Evolutionary conservation across 2,888 invertebrate genomes (phyloP).

Genomic region (Zaprionus lineosus): DNA sequence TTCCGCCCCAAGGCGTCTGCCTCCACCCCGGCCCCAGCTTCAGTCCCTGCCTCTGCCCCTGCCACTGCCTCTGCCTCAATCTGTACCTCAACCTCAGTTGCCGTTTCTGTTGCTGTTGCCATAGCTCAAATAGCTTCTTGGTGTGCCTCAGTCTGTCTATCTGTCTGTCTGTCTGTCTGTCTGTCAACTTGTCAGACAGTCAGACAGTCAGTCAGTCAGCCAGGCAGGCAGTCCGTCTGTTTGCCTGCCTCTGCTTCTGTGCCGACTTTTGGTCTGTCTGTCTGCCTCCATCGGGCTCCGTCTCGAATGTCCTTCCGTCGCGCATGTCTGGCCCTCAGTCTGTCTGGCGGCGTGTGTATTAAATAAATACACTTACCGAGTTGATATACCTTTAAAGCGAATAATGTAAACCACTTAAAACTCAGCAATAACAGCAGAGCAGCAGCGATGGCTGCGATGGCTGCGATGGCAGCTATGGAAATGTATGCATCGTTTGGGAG

Average conservation of each 20-base stretch:
- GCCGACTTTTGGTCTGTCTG: too few relatives aligned
- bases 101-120: not conserved
- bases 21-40: constrained; percentile 4
- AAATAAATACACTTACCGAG: constrained; percentile 77
- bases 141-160: constrained; percentile 12
- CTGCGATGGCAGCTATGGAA: constrained; percentile 36
- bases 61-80: too few relatives aligned
- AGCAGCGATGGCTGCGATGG: constrained; percentile 25
- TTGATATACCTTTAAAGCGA: constrained; percentile 76
- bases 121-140: not conserved
- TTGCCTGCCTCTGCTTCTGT: too few relatives aligned
- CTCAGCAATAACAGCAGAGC: constrained; percentile 66
- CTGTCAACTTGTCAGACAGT: not conserved
- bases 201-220: constrained; percentile 11
- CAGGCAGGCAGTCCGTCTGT: constrained; percentile 21
- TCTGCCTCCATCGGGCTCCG: too few relatives aligned
- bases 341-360: constrained; percentile 59
- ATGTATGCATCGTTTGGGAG: constrained; percentile 60
- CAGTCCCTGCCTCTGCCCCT: constrained; percentile 17
- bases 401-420: constrained; percentile 76
- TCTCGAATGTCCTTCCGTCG: too few relatives aligned
- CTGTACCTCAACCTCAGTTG: not conserved
- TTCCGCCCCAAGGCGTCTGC: constrained; percentile 70
- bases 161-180: not conserved
- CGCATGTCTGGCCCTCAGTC: constrained; percentile 23